Percentiles rank a stretch among this genome's conserved stretches.
Conservation (phyloP, 2,888 invertebrate species). For the Lissocephala sabroskyi region DNA sequence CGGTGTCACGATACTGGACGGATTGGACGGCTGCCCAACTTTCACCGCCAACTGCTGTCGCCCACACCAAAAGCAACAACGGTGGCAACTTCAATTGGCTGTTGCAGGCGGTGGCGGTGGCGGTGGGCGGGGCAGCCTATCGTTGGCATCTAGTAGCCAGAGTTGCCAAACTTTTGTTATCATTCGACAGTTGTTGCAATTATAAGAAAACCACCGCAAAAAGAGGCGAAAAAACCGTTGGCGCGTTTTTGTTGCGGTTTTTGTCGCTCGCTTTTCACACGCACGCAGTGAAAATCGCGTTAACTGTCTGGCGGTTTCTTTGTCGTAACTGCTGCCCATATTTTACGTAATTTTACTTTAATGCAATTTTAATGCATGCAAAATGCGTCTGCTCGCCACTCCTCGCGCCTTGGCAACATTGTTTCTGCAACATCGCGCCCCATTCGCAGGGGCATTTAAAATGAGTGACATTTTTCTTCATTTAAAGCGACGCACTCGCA, state of each 20-base stretch:
- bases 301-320: conserved; percentile 1
- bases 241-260: conserved; percentile 24
- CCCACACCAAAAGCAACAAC: conserved; percentile 45
- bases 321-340: conserved; percentile 13
- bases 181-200: conserved; percentile 25
- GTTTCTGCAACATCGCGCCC: too few relatives aligned
- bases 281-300: conserved; percentile 2
- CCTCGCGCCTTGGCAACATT: too few relatives aligned
- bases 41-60: conserved; percentile 39
- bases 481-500: conserved; percentile 32
- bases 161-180: conserved; percentile 20
- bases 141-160: conserved; percentile 25
- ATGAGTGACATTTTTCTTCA: conserved; percentile 46
- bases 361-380: conserved; percentile 41
- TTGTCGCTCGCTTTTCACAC: conserved; percentile 4
- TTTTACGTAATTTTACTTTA: conserved; percentile 37
- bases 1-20: conserved; percentile 3
- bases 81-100: conserved; percentile 45
- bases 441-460: conserved; percentile 32
- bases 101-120: conserved; percentile 42
- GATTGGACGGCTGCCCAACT: conserved; percentile 33
- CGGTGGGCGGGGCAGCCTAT: conserved; percentile 19
- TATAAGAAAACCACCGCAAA: conserved; percentile 12
- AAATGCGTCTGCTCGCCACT: neutral
- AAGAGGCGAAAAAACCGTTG: neutral